phyloP scores from a whole-genome alignment of 2,797 vertebrate species.

The Pristis pectinata region DNA sequence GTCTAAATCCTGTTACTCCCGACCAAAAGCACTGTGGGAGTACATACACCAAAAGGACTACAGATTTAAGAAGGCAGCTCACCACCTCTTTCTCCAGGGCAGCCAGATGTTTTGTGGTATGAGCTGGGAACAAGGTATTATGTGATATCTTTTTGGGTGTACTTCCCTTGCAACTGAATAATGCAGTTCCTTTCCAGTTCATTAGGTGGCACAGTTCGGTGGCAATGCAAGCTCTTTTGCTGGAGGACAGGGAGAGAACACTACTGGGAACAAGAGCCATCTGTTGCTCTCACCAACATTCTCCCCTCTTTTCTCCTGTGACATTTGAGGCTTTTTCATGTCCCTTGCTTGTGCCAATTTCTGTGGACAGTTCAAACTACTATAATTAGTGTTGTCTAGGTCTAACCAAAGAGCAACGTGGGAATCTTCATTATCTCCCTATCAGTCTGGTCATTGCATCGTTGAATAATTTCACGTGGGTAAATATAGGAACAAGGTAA shows the following conservation, averaged over 20 bases:
- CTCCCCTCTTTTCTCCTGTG: not conserved
- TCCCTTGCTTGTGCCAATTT: not conserved
- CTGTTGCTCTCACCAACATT: not conserved
- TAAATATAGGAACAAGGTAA: not conserved
- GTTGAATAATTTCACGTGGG: too few relatives aligned
- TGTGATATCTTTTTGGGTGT: not conserved
- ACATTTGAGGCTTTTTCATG: not conserved
- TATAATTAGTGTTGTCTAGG: too few relatives aligned
- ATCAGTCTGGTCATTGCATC: not conserved
- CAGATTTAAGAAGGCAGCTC: too few relatives aligned
- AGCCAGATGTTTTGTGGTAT: too few relatives aligned
- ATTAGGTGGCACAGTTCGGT: not conserved
- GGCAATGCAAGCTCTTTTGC: not conserved
- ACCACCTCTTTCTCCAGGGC: too few relatives aligned
- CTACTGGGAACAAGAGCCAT: not conserved
- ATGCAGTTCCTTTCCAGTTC: not conserved
- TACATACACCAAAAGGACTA: too few relatives aligned
- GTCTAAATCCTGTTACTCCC: too few relatives aligned
- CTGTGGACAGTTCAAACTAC: not conserved
- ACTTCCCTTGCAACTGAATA: not conserved
- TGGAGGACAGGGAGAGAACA: not conserved
- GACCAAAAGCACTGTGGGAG: too few relatives aligned
- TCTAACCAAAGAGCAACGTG: not conserved
- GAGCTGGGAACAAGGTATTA: too few relatives aligned
- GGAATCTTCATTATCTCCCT: not conserved